phyloP scores from a whole-genome alignment of 2,113 vertebrate genomes.

The Antidorcas marsupialis region DNA sequence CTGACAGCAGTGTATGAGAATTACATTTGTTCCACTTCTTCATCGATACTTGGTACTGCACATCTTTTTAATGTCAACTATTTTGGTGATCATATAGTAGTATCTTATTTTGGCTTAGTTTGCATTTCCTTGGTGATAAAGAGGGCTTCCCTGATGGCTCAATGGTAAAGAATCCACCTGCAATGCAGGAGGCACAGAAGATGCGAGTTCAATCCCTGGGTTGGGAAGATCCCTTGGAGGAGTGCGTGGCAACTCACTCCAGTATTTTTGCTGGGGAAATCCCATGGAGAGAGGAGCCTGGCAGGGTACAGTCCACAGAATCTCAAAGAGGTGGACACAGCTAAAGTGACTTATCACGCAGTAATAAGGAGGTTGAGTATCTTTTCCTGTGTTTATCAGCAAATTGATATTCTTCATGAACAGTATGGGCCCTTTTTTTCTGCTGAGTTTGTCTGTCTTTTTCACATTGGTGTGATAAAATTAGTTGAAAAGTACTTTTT shows the following conservation, averaged over 20 bases:
- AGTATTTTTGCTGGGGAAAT: not conserved
- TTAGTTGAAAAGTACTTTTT: not conserved
- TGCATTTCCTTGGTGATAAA: not conserved
- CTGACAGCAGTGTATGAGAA: not conserved
- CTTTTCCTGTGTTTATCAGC: not conserved
- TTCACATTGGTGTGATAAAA: not conserved
- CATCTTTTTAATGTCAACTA: not conserved
- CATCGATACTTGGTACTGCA: not conserved
- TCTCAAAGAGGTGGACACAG: not conserved
- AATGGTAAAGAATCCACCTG: not conserved
- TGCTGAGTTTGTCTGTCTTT: not conserved
- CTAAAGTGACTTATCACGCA: not conserved
- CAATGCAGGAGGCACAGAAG: not conserved
- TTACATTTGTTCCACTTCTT: not conserved
- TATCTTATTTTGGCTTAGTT: not conserved
- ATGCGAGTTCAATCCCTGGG: not conserved
- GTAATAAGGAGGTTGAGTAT: not conserved
- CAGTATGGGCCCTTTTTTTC: not conserved
- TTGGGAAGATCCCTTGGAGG: not conserved
- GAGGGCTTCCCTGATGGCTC: not conserved
- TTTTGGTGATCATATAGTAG: not conserved
- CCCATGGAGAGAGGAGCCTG: not conserved
- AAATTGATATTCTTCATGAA: not conserved
- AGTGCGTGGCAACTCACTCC: not conserved
- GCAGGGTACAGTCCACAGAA: not conserved